phyloP scores from a whole-genome alignment of 2,888 invertebrate species.

The Vesta saturnalis region DNA sequence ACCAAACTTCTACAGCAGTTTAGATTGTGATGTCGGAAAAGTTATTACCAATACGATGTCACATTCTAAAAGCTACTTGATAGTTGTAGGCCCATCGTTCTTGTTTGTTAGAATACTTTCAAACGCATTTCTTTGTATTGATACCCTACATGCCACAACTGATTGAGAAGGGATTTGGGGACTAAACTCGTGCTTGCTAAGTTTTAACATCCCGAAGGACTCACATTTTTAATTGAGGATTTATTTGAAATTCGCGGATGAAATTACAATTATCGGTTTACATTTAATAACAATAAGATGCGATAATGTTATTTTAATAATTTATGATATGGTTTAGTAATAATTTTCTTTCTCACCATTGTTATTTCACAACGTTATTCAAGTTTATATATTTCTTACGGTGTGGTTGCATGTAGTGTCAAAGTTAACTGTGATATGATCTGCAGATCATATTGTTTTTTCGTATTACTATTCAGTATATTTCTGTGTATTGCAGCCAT shows the following conservation, averaged over 20 bases:
- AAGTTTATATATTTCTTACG: conserved; percentile 14
- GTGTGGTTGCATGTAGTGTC: conserved; percentile 25
- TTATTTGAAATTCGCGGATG: conserved; percentile 1
- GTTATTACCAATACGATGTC: conserved; percentile 54
- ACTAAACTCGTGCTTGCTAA: conserved; percentile 42
- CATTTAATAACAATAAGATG: conserved; percentile 3
- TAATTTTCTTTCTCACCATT: conserved; percentile 22
- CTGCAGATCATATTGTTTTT: conserved; percentile 38
- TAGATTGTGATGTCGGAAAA: conserved; percentile 61
- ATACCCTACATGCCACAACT: conserved; percentile 58
- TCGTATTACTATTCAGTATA: conserved; percentile 27
- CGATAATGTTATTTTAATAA: neutral
- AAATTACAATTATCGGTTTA: neutral
- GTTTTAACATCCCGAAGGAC: conserved; percentile 38
- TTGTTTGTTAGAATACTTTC: conserved; percentile 60
- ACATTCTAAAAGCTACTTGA: conserved; percentile 56
- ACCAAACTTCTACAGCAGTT: conserved; percentile 72
- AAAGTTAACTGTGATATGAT: conserved; percentile 39
- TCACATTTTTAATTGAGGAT: conserved; percentile 41
- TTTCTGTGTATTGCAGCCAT: conserved; percentile 36
- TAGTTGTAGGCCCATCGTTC: conserved; percentile 60
- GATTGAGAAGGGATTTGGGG: conserved; percentile 62
- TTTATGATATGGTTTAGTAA: conserved; percentile 5
- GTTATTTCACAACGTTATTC: conserved; percentile 5
- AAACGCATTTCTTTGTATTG: conserved; percentile 61